Conservation (phyloP, 2,888 invertebrate species). For the Torymus texanus region DNA sequence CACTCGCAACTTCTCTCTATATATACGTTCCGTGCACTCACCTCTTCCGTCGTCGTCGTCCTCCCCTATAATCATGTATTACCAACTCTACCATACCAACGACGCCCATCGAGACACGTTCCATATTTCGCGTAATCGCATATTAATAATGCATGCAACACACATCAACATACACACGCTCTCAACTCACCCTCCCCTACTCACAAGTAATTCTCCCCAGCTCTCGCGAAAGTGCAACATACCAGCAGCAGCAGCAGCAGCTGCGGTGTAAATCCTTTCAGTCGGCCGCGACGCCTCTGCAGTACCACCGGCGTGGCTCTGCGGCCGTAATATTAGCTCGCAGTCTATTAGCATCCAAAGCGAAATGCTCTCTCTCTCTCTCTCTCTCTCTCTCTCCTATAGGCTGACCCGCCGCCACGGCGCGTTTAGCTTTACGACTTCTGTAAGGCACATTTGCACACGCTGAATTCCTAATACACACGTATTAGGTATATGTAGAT, state of each 20-base stretch:
- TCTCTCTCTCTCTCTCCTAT: too few relatives aligned
- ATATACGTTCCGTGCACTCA: too few relatives aligned
- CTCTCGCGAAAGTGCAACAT: background rate
- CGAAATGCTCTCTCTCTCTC: slow-evolving; percentile 27
- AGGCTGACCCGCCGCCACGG: slow-evolving; percentile 15
- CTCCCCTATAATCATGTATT: too few relatives aligned
- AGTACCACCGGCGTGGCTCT: background rate
- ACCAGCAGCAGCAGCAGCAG: background rate
- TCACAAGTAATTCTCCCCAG: background rate
- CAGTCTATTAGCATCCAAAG: slow-evolving; percentile 50
- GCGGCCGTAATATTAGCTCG: too few relatives aligned
- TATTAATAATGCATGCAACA: slow-evolving; percentile 10
- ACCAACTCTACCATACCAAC: too few relatives aligned
- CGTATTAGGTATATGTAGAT: background rate
- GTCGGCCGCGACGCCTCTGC: background rate
- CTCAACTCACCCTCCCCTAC: too few relatives aligned
- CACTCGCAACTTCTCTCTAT: too few relatives aligned
- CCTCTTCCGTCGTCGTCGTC: too few relatives aligned
- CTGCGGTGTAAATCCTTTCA: slow-evolving; percentile 11
- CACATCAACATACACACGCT: too few relatives aligned
- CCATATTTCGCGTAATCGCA: slow-evolving; percentile 4
- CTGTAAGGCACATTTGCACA: slow-evolving; percentile 24
- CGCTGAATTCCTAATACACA: slow-evolving; percentile 33
- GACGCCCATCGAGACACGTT: background rate
- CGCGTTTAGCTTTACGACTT: slow-evolving; percentile 31